Evolutionary conservation across 1,140 invertebrate genomes (phyloP), one percentile per base, ranked within the genome.

Genomic region (Drosophila elegans): DNA sequence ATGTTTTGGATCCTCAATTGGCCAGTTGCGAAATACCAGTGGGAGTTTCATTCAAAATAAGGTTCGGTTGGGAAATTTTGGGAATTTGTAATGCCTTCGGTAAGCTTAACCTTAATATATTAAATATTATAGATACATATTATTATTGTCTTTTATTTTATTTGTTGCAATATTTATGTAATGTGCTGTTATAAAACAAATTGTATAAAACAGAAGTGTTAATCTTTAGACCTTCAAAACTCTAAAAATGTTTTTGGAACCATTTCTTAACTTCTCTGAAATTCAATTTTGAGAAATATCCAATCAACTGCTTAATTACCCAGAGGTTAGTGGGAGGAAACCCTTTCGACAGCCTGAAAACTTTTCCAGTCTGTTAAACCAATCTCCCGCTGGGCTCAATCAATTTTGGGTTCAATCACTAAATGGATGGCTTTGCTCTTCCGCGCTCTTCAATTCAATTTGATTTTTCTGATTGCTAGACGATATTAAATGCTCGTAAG

Each of bases 361-460:
- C 52, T 71, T 69, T 41, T 16, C 49, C 60, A 54, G 25, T 36
- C 39, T 63, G 36, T 38, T 2, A 12, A 29, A 9, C 29, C 49
- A 57, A 49, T 49, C 36, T 4, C 72, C 81, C 54, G 72, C 81
- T 73, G 81, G 32, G 61, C n/a, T 53, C 53, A 69, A 76, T 62
- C 63, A 80, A 46, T 67, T 61, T 39, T 1, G 44, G 13, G 39
- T 9, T 68, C 39, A 53, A 27, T 32, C 54, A 34, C 27, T 41
- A 5, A 2, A 5, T 32, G 29, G 7, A 5, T 32, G 29, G 41
- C 53, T 62, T 71, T 53, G 67, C 21, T 27, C 48, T 41, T 69
- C 34, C 4, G 27, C 45, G 32, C 16, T 55, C 45, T 41, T 49
- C 44, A n/a, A 41, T 42, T 56, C 67, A 61, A 21, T 73, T 60